Percentiles rank a stretch among this genome's conserved stretches.
Evolutionary conservation across 2,888 invertebrate species (phyloP).

Genomic region (Hyppa rectilinea): DNA sequence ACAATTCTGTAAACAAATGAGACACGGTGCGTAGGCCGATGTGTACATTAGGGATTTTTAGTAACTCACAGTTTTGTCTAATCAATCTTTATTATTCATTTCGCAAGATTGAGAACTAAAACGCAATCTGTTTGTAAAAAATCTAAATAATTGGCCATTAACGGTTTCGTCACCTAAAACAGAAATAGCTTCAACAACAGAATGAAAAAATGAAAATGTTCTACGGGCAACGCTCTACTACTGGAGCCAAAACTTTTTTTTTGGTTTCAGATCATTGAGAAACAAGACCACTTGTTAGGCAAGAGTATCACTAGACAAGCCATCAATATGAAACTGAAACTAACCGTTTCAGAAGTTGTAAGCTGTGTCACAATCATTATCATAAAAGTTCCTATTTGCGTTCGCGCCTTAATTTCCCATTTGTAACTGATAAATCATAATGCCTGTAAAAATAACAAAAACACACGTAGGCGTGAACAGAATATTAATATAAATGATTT

Average conservation of each 20-base stretch:
- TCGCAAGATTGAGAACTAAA: slow-evolving; percentile 46
- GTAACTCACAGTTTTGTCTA: slow-evolving; percentile 73
- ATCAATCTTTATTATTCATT: slow-evolving; percentile 65
- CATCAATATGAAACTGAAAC: background rate
- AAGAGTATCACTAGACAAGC: background rate
- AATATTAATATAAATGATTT: slow-evolving; percentile 48
- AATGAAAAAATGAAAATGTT: slow-evolving; percentile 8
- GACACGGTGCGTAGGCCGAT: slow-evolving; percentile 80
- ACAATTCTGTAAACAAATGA: slow-evolving; percentile 86
- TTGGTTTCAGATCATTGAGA: background rate
- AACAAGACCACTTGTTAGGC: background rate
- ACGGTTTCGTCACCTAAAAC: slow-evolving; percentile 40
- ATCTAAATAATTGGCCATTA: slow-evolving; percentile 44
- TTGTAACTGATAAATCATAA: slow-evolving; percentile 45
- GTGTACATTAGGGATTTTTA: slow-evolving; percentile 81
- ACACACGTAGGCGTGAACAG: slow-evolving; percentile 41
- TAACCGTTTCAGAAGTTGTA: background rate
- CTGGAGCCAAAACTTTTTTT: slow-evolving; percentile 16
- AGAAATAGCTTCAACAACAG: slow-evolving; percentile 39
- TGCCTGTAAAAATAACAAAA: slow-evolving; percentile 33
- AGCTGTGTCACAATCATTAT: background rate
- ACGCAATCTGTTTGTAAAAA: slow-evolving; percentile 40
- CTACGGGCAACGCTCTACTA: background rate
- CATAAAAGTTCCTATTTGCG: background rate
- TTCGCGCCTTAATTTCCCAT: slow-evolving; percentile 34